Evolutionary conservation across 35 echinoderm and acorn worm species (phyloP).

Genomic region (Holothuria glaberrima): DNA sequence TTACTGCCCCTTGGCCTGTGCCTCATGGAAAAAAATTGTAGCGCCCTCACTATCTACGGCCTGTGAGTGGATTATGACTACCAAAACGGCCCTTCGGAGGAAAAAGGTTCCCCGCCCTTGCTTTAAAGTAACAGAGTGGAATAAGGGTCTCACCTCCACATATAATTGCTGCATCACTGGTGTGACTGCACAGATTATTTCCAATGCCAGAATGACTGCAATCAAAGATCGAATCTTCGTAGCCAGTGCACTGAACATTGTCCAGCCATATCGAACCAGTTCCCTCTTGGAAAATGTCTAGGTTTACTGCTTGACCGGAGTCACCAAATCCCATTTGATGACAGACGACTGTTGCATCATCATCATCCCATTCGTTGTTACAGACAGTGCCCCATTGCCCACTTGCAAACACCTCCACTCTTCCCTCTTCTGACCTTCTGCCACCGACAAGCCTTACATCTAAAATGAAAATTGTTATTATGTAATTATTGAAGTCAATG

Average conservation of each 20-base stretch:
- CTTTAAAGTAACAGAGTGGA: no score
- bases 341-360: conserved; percentile 43
- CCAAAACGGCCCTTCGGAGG: no score
- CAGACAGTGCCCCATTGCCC: conserved; percentile 50
- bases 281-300: not conserved
- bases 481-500: no score
- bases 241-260: conserved; percentile 50
- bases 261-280: conserved; percentile 24
- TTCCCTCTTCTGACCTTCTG: conserved; percentile 3
- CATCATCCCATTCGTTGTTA: conserved; percentile 31
- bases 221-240: conserved; percentile 5
- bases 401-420: conserved; percentile 29
- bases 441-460: conserved; percentile 17
- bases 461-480: no score
- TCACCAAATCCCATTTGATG: conserved; percentile 17
- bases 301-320: not conserved
- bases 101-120: no score
- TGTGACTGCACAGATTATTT: conserved; percentile 6
- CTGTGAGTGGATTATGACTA: no score
- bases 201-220: not conserved
- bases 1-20: no score
- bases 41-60: no score
- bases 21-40: no score
- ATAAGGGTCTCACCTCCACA: not conserved
- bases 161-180: conserved; percentile 29